phyloP scores from a whole-genome alignment of 1,140 invertebrate genomes.

The Delia radicum region DNA sequence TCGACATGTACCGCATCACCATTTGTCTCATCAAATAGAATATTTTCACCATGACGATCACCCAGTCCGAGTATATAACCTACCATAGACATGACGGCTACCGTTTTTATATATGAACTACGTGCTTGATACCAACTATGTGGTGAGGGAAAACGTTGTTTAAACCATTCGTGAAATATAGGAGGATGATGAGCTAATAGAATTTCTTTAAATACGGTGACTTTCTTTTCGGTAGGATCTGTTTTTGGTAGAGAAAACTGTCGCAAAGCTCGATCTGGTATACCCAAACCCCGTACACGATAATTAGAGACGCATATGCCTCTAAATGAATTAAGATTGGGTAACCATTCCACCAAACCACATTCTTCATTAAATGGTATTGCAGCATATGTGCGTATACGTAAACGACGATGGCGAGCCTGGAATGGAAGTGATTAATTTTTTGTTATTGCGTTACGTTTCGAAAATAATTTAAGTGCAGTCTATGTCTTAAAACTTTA shows the following conservation, averaged over 20 bases:
- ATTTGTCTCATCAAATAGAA: slow-evolving; percentile 85
- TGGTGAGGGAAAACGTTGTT: slow-evolving; percentile 82
- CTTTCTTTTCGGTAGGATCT: slow-evolving; percentile 71
- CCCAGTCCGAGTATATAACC: slow-evolving; percentile 97
- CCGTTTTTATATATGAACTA: slow-evolving; percentile 83
- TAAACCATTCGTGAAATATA: slow-evolving; percentile 90
- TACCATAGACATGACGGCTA: slow-evolving; percentile 97
- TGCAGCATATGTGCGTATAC: slow-evolving; percentile 90
- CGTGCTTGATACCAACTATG: slow-evolving; percentile 88
- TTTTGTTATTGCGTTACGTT: no score
- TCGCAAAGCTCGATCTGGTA: slow-evolving; percentile 38
- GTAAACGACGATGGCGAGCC: slow-evolving; percentile 77
- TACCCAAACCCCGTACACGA: slow-evolving; percentile 60
- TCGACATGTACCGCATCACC: slow-evolving; percentile 97
- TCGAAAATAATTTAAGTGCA: no score
- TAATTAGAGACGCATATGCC: slow-evolving; percentile 73
- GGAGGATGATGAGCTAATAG: slow-evolving; percentile 78
- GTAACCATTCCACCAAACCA: slow-evolving; percentile 94
- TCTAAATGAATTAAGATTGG: slow-evolving; percentile 79
- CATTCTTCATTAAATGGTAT: slow-evolving; percentile 92
- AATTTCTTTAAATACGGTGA: slow-evolving; percentile 70
- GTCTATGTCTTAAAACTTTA: no score
- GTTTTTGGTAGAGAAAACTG: slow-evolving; percentile 47
- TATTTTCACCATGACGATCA: slow-evolving; percentile 97
- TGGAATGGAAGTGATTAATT: slow-evolving; percentile 58